Percentiles rank a stretch among this genome's conserved stretches.
These are phyloP conservation scores for Dione juno DNA, from an alignment of 2,888 invertebrate species.

Conservation along the genomic window DNA sequence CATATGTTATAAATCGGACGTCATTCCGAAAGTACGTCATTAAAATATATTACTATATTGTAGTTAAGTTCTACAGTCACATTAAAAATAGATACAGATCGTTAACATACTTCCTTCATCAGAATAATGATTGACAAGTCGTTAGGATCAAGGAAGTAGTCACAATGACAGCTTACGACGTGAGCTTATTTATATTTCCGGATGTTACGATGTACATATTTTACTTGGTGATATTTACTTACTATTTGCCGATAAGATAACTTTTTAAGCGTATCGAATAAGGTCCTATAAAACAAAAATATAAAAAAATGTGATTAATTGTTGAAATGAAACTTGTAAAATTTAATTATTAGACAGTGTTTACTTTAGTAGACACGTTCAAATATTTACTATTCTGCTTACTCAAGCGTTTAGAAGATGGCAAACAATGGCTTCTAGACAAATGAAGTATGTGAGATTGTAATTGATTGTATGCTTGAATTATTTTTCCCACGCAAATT, in stretches of 20 bases:
- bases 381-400: slow-evolving; percentile 36
- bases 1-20: slow-evolving; percentile 3
- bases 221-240: no score
- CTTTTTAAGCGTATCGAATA: no score
- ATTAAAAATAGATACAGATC: slow-evolving; percentile 29
- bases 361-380: slow-evolving; percentile 3
- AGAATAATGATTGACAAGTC: slow-evolving; percentile 40
- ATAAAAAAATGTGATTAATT: not conserved
- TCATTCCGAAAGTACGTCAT: not conserved
- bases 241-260: no score
- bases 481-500: slow-evolving; percentile 39
- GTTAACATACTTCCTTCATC: slow-evolving; percentile 34
- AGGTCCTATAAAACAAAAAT: no score
- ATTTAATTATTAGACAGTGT: not conserved
- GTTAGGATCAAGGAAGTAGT: slow-evolving; percentile 39
- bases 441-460: slow-evolving; percentile 35
- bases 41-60: not conserved
- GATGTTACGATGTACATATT: slow-evolving; percentile 21
- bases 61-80: slow-evolving; percentile 6
- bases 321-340: not conserved
- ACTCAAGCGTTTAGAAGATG: slow-evolving; percentile 34
- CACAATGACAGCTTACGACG: slow-evolving; percentile 23
- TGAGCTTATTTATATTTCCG: slow-evolving; percentile 32
- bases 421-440: slow-evolving; percentile 35
- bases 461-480: slow-evolving; percentile 30